Base-by-base conservation (phyloP, 2,888 invertebrate species). In the Esperia sulphurella region DNA sequence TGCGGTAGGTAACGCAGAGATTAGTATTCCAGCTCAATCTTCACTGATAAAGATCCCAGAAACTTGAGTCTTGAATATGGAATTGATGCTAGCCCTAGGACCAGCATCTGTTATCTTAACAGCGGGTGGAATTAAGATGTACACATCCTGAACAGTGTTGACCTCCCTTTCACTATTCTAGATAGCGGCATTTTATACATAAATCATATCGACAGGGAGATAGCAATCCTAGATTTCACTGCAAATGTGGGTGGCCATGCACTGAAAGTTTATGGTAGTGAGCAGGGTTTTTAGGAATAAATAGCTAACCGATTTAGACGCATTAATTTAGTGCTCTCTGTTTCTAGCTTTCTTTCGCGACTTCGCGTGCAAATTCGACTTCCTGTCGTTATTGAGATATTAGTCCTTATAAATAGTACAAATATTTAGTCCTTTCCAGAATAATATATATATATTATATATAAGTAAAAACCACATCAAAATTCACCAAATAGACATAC, bases 101-200 rank as follows among this genome's bases (percentile, higher is more conserved):
- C 43, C 42, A 53, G 45, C 53, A 64, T 57, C 59, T 62, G 59
- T 63, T 63, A 62, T 67, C 66, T 57, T 55, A 59, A 59, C 57
- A 63, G 59, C 53, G 63, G 63, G 66, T 71, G 68, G 75, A 75
- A 77, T 81, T 77, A 76, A 82, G 79, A 79, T 67, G 70, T 71
- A 70, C 71, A 75, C 78, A 80, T 80, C 79, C 76, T 82, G 75
- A 74, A 65, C 65, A 68, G 58, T 63, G 65, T 66, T 76, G 78
- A 77, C 79, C 75, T 72, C 67, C 64, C 67, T 66, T 64, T 68
- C 61, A 59, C 61, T 62, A 61, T 62, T 64, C 61, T 57, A 71
- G 74, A 75, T 76, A 78, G 67, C 66, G 63, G 51, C 31, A 58
- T 63, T 61, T 61, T 62, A 56, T 21, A 60, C 65, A 75, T 79